Conservation (phyloP, 2,113 vertebrate genomes). For the Phocoena sinus region DNA sequence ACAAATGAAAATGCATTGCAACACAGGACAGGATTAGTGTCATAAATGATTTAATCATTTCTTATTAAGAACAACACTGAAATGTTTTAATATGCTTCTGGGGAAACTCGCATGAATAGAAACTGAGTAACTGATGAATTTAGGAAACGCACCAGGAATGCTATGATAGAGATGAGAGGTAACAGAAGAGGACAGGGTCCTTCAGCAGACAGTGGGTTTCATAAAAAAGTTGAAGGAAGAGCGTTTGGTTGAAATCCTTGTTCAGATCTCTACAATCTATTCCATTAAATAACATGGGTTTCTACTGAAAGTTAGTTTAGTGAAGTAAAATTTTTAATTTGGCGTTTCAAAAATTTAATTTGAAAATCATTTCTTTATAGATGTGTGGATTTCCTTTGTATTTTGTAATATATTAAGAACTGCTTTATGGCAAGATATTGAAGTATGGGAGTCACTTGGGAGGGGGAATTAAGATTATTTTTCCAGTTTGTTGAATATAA, state of each 20-base stretch:
- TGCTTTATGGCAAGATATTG: neutral
- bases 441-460: neutral
- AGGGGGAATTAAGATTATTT: neutral
- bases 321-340: neutral
- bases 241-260: neutral
- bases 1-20: neutral
- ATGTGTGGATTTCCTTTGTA: neutral
- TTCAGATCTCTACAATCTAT: neutral
- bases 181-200: neutral
- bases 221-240: neutral
- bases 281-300: neutral
- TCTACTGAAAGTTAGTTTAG: neutral
- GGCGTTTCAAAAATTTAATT: neutral
- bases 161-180: neutral
- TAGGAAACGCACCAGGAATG: neutral
- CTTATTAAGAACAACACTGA: neutral
- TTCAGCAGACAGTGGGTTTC: neutral
- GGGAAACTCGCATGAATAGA: neutral
- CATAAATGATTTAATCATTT: neutral
- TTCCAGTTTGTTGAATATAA: neutral
- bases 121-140: neutral
- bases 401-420: neutral
- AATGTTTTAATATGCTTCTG: neutral
- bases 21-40: neutral
- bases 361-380: slow-evolving; percentile 4